phyloP scores from a whole-genome alignment of 2,888 invertebrate genomes.

The Sarcophaga variegata region DNA sequence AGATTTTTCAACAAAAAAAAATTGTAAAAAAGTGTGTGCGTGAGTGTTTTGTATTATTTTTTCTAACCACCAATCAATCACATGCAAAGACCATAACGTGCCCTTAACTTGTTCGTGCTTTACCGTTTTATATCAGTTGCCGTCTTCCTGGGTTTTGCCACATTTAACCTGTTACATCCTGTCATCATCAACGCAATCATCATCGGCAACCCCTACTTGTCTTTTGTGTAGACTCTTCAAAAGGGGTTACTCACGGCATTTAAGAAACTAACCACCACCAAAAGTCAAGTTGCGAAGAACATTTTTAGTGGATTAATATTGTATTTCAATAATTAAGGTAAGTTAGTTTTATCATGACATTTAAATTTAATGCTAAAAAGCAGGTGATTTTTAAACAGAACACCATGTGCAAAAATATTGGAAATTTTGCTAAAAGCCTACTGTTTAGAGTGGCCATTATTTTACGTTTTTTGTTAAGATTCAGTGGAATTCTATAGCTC shows the following conservation, averaged over 20 bases:
- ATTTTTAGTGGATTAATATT: constrained; percentile 35
- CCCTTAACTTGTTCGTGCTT: constrained; percentile 16
- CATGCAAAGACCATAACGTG: no score
- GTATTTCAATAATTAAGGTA: constrained; percentile 38
- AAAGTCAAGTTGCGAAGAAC: constrained; percentile 20
- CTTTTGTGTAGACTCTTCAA: constrained; percentile 40
- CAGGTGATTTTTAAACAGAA: not conserved
- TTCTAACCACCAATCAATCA: not conserved
- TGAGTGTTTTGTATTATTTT: not conserved
- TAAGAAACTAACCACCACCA: constrained; percentile 1
- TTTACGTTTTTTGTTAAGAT: no score
- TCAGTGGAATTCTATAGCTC: no score
- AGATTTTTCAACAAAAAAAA: not conserved
- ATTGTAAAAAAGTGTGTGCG: not conserved
- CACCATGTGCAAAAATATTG: not conserved
- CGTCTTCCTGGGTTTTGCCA: constrained; percentile 10
- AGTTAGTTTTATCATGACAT: not conserved
- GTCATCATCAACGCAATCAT: constrained; percentile 26
- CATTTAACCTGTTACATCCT: constrained; percentile 69
- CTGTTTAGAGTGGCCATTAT: no score
- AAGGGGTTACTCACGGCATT: not conserved
- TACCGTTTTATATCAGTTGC: constrained; percentile 20
- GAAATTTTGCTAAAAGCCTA: no score
- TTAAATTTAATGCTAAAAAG: not conserved
- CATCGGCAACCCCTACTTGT: constrained; percentile 29